Base-by-base conservation (phyloP, 1,140 invertebrate species). In the Scaptomyza graminum region DNA sequence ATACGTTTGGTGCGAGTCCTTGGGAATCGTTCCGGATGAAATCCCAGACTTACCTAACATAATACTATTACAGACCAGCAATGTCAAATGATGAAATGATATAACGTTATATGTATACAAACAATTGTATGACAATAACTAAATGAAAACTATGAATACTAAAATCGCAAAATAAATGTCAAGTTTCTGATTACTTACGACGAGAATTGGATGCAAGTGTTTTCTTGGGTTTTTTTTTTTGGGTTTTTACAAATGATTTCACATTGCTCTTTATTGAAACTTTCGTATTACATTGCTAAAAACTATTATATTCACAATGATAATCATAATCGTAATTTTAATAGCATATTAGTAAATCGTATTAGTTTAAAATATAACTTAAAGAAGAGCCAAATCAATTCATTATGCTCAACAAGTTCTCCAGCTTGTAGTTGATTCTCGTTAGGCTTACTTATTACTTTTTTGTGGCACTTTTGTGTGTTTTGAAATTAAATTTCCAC, bases 141-240 rank as follows among this genome's bases (percentile, higher is more conserved):
- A 46, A 12, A 7, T 49, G 50, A 54, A 12, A 54, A 56, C 50
- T 62, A 74, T 62, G 52, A 69, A 28, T 31, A 65, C 55, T 61
- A 13, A 56, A 71, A 79, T 57, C 34, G 11, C 12, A 31, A 59
- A 85, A 88, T 87, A 87, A 87, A 87, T 64, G 82, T 66, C 74
- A 76, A 88, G 83, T 87, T 87, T 88, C 47, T 88, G 79, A 87
- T 69, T 79, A 87, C 82, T 87, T 83, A 74, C 82, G 64, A 87
- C 74, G 82, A 87, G 78, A 85, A 71, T 87, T 78, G 67, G 39
- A 64, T 7, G 31, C 9, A n/a, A 37, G 47, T 28, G 15, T 39
- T 54, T 67, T 47, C 18, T 22, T 12, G 12, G 25, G 3, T 41
- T 31, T n/a, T 60, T 43, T 12, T 16, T 12, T 41, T 3, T 61